Conservation (phyloP, 2,888 invertebrate genomes). For the Chelonus formosanus region DNA sequence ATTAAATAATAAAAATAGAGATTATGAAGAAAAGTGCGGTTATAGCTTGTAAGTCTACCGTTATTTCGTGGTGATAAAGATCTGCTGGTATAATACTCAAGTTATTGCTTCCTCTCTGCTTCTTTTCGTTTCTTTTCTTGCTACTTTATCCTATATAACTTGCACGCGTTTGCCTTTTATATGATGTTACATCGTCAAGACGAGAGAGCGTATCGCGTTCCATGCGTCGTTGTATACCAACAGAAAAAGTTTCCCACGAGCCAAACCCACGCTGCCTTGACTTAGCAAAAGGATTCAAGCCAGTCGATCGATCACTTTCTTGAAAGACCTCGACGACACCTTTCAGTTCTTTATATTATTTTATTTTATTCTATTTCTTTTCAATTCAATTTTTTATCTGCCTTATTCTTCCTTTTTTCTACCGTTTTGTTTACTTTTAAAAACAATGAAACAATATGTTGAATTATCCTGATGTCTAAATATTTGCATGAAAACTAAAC, state of each 20-base stretch:
- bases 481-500: too few relatives aligned
- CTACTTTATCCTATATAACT: conserved; percentile 3
- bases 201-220: conserved; percentile 37
- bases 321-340: conserved; percentile 26
- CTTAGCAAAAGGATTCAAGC: conserved; percentile 27
- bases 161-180: conserved; percentile 5
- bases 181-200: conserved; percentile 18
- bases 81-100: conserved; percentile 25
- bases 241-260: conserved; percentile 44
- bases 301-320: conserved; percentile 36
- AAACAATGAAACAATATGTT: too few relatives aligned
- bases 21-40: conserved; percentile 9
- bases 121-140: conserved; percentile 8
- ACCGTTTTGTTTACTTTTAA: too few relatives aligned
- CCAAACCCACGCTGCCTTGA: conserved; percentile 38
- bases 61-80: conserved; percentile 28
- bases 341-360: conserved; percentile 18
- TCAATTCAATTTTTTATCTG: background rate
- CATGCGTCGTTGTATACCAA: conserved; percentile 37
- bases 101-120: conserved; percentile 30
- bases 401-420: background rate
- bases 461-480: background rate
- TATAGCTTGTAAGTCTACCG: conserved; percentile 24
- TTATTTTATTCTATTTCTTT: background rate
- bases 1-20: conserved; percentile 18